phyloP scores from a whole-genome alignment of 2,113 vertebrate genomes.

The Amphiprion percula region DNA sequence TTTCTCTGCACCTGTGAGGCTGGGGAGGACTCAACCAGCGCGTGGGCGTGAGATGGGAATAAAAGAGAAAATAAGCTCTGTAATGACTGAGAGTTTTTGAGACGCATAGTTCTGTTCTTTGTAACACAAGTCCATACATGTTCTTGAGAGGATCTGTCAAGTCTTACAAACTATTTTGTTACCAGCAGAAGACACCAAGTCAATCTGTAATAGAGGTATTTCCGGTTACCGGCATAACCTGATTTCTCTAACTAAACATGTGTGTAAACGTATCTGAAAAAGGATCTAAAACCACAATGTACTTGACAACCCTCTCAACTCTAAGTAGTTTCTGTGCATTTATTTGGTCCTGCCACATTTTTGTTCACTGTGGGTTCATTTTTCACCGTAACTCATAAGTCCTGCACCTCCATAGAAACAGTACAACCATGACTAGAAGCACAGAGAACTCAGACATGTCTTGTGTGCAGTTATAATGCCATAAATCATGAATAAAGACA shows the following conservation, averaged over 20 bases:
- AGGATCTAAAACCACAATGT: neutral
- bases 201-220: neutral
- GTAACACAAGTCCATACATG: slow-evolving; percentile 57
- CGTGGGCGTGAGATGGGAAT: slow-evolving; percentile 35
- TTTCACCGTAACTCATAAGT: too few relatives aligned
- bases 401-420: too few relatives aligned
- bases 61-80: slow-evolving; percentile 37
- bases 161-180: neutral
- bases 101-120: slow-evolving; percentile 15
- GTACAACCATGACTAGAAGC: too few relatives aligned
- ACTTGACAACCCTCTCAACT: too few relatives aligned
- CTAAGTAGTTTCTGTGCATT: too few relatives aligned
- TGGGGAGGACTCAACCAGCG: slow-evolving; percentile 30
- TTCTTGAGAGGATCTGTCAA: slow-evolving; percentile 22
- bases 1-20: slow-evolving; percentile 54
- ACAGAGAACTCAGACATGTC: too few relatives aligned
- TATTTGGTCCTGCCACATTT: too few relatives aligned
- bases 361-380: too few relatives aligned
- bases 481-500: too few relatives aligned
- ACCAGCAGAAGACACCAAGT: neutral
- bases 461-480: too few relatives aligned
- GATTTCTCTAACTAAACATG: neutral
- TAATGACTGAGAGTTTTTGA: slow-evolving; percentile 34
- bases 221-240: neutral
- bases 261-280: neutral